Evolutionary conservation across 2,797 vertebrate species (phyloP).

Genomic region (Euthynnus affinis): DNA sequence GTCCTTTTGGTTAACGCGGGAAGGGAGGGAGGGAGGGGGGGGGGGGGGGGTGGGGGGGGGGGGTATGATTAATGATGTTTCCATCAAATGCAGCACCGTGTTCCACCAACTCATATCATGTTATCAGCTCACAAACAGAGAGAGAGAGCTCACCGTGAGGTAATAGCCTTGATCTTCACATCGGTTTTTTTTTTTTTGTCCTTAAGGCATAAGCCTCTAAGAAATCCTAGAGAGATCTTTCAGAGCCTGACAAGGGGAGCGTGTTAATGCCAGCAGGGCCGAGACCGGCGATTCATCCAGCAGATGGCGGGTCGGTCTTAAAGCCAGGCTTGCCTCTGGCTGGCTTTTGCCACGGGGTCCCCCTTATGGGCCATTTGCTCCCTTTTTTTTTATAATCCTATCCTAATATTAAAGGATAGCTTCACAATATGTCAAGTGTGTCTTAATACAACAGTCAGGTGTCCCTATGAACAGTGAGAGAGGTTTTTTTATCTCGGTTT

Average conservation of each 20-base stretch:
- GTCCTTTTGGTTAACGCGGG: neutral
- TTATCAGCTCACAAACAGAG: constrained; percentile 11
- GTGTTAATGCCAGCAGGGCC: neutral
- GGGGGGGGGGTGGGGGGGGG: neutral
- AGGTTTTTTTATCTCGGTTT: no score
- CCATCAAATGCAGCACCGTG: neutral
- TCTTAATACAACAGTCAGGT: no score
- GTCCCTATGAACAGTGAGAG: no score
- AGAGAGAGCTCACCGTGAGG: neutral
- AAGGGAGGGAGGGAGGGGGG: neutral
- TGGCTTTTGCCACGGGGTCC: no score
- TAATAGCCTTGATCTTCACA: neutral
- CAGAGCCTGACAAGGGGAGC: no score
- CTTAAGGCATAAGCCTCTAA: neutral
- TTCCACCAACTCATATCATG: constrained; percentile 4
- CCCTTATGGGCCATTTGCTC: no score
- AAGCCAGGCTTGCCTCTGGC: no score
- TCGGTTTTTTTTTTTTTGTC: constrained; percentile 7
- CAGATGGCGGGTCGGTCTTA: neutral
- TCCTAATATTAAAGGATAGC: no score
- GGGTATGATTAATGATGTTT: constrained; percentile 43
- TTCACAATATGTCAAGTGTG: no score
- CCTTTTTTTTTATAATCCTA: no score
- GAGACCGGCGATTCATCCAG: neutral
- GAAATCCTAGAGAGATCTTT: no score